These are phyloP conservation scores for Sandelia bainsii DNA, from an alignment of 2,797 vertebrate species.

Conservation along the genomic window DNA sequence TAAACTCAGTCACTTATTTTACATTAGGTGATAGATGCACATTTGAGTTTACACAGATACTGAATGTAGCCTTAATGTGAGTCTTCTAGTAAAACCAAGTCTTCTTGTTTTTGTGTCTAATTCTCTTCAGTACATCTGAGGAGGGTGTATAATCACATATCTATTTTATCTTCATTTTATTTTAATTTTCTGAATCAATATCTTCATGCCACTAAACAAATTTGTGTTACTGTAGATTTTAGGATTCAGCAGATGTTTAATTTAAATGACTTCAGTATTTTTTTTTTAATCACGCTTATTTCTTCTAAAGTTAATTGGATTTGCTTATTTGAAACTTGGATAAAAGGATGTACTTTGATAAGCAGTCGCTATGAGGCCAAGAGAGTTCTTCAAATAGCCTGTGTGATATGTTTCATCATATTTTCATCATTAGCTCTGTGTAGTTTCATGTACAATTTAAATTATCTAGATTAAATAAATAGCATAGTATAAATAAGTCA, in stretches of 20 bases:
- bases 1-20: constrained; percentile 4
- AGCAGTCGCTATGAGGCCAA: constrained; percentile 38
- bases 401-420: constrained; percentile 31
- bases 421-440: constrained; percentile 41
- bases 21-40: background rate
- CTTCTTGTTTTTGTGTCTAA: constrained; percentile 12
- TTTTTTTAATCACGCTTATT: constrained; percentile 3
- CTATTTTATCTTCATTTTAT: too few species aligned
- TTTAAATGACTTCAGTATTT: constrained; percentile 16
- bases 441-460: constrained; percentile 17
- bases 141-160: too few species aligned
- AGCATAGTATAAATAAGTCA: background rate
- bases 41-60: background rate
- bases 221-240: constrained; percentile 6
- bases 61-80: constrained; percentile 14
- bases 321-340: constrained; percentile 43
- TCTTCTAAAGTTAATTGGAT: constrained; percentile 15
- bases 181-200: background rate
- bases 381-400: constrained; percentile 48
- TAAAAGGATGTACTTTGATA: constrained; percentile 28
- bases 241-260: constrained; percentile 25
- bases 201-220: background rate
- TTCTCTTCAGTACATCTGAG: background rate
- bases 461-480: background rate
- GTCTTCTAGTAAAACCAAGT: background rate